A percentile compares a stretch with the other conserved stretches of the same genome.
phyloP scores from a whole-genome alignment of 2,888 invertebrate species.

The Beris chalybata region DNA sequence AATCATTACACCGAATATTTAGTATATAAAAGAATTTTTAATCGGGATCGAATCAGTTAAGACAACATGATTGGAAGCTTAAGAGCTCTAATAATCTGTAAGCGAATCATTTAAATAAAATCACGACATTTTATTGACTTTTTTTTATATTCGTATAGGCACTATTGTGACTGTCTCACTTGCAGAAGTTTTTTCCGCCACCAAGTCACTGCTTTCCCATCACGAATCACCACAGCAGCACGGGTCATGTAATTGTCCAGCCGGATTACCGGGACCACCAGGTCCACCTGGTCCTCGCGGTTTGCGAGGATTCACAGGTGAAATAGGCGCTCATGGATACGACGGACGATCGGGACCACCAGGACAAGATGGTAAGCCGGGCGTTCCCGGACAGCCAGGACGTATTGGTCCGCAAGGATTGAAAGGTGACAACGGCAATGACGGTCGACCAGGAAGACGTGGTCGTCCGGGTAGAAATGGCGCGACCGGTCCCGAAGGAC shows the following conservation, averaged over 20 bases:
- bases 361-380: conserved; percentile 7
- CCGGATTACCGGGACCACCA: conserved; percentile 60
- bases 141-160: background rate
- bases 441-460: conserved; percentile 62
- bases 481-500: conserved; percentile 62
- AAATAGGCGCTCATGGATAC: conserved; percentile 56
- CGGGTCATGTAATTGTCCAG: conserved; percentile 54
- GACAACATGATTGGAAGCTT: conserved; percentile 22
- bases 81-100: conserved; percentile 21
- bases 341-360: conserved; percentile 23
- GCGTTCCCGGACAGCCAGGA: conserved; percentile 60
- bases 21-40: conserved; percentile 21
- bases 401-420: conserved; percentile 61
- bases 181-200: background rate
- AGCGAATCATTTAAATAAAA: background rate
- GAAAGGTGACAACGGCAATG: conserved; percentile 2
- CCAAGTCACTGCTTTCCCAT: no score
- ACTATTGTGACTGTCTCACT: conserved; percentile 6
- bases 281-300: conserved; percentile 72
- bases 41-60: conserved; percentile 5
- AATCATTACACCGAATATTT: conserved; percentile 3
- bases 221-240: conserved; percentile 55
- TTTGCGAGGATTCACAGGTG: conserved; percentile 73
- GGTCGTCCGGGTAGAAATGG: conserved; percentile 60
- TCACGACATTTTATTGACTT: no score